Percentiles rank a stretch among this genome's conserved stretches.
Evolutionary conservation across 2,113 vertebrate genomes (phyloP).

Genomic region (Aix galericulata): DNA sequence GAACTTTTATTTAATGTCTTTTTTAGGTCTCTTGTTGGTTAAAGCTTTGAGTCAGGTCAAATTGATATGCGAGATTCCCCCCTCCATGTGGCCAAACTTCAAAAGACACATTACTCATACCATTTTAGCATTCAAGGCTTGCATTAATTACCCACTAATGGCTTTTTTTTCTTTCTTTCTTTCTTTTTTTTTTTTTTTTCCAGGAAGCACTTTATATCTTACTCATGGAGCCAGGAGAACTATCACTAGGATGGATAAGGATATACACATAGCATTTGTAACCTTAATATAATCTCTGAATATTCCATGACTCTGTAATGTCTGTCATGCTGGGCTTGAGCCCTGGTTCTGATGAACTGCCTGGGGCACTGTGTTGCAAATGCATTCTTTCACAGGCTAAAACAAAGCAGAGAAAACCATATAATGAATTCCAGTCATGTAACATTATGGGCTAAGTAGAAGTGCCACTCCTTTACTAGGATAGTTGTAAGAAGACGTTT

Average conservation of each 20-base stretch:
- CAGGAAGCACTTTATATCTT: slow-evolving; percentile 27
- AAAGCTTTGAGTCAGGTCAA: not conserved
- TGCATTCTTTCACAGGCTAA: slow-evolving; percentile 15
- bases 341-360: slow-evolving; percentile 11
- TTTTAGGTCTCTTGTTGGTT: not conserved
- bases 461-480: slow-evolving; percentile 7
- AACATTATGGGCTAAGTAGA: not conserved
- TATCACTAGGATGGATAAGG: not conserved
- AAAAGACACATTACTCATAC: not conserved
- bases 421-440: slow-evolving; percentile 33
- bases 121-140: not conserved
- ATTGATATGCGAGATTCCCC: not conserved
- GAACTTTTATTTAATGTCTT: not conserved
- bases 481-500: not conserved
- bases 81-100: slow-evolving; percentile 24
- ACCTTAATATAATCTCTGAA: not conserved
- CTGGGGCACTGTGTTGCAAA: slow-evolving; percentile 17
- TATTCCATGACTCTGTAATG: not conserved
- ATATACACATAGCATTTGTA: not conserved
- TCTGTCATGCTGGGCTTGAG: slow-evolving; percentile 12
- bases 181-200: slow-evolving; percentile 12
- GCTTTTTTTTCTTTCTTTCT: not conserved
- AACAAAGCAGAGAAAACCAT: slow-evolving; percentile 35
- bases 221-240: not conserved
- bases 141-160: slow-evolving; percentile 47